Evolutionary conservation across 2,797 vertebrate species (phyloP).

Genomic region (Cygnus olor): DNA sequence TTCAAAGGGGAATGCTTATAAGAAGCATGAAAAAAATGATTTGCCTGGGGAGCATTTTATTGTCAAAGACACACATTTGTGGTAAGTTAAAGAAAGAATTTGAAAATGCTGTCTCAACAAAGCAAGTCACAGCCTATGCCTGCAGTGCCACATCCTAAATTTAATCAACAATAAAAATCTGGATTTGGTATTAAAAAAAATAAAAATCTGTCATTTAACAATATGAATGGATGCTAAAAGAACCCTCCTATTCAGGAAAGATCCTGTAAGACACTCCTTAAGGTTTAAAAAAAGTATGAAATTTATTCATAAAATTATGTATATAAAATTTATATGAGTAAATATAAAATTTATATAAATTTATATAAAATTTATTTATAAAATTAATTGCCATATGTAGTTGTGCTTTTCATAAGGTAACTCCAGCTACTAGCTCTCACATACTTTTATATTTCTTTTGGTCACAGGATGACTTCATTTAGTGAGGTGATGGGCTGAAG

Average conservation of each 20-base stretch:
- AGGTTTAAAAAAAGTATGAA: background rate
- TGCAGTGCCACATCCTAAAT: background rate
- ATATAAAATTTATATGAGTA: no score
- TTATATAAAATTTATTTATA: background rate
- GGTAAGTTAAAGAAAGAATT: background rate
- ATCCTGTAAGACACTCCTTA: background rate
- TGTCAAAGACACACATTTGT: background rate
- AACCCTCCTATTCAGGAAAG: background rate
- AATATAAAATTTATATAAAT: no score
- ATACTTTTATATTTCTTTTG: background rate
- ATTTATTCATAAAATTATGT: background rate
- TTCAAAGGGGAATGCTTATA: background rate
- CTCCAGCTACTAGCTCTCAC: background rate
- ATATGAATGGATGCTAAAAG: background rate
- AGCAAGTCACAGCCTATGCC: background rate
- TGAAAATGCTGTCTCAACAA: background rate
- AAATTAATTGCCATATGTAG: background rate
- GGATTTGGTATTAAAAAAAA: background rate
- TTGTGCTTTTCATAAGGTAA: background rate
- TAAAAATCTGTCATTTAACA: background rate
- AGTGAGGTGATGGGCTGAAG: background rate
- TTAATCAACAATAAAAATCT: background rate
- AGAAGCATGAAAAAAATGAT: background rate
- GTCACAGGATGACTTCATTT: background rate
- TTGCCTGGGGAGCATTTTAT: background rate